These are phyloP conservation scores for Conchocele bisecta DNA, from an alignment of 2,888 invertebrate species.

Conservation along the genomic window DNA sequence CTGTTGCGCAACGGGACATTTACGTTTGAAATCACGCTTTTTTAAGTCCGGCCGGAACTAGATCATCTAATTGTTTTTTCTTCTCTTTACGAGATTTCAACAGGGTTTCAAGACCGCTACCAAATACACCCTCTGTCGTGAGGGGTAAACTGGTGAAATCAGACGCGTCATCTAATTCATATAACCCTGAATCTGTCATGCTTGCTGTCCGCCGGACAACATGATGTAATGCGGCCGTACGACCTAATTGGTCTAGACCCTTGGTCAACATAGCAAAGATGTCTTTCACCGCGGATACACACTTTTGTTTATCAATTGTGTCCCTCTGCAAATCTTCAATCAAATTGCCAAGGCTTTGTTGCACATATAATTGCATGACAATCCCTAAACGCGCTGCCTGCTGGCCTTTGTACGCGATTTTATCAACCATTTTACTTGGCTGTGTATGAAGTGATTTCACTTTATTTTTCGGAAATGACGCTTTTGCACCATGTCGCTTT, in stretches of 20 bases:
- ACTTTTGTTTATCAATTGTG: slow-evolving; percentile 19
- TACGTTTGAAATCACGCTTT: no score
- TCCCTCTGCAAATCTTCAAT: slow-evolving; percentile 6
- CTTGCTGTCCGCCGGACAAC: not conserved
- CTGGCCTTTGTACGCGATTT: slow-evolving; percentile 37
- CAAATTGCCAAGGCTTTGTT: slow-evolving; percentile 35
- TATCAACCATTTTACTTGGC: slow-evolving; percentile 38
- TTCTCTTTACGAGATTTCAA: not conserved
- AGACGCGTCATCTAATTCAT: not conserved
- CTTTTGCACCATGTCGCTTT: slow-evolving; percentile 24
- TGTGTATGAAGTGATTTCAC: slow-evolving; percentile 21
- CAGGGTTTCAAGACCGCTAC: not conserved
- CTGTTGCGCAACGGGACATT: no score
- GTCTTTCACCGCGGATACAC: no score
- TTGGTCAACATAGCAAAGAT: not conserved
- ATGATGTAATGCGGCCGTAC: no score
- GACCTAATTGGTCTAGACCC: not conserved
- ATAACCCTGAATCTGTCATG: not conserved
- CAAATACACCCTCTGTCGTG: not conserved
- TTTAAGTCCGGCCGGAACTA: no score
- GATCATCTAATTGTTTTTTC: not conserved
- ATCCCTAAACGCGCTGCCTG: slow-evolving; percentile 33
- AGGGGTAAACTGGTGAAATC: not conserved
- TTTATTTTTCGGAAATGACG: slow-evolving; percentile 30
- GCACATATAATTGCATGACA: slow-evolving; percentile 26